Evolutionary conservation across 2,113 vertebrate genomes (phyloP).

Genomic region (Grammomys surdaster): DNA sequence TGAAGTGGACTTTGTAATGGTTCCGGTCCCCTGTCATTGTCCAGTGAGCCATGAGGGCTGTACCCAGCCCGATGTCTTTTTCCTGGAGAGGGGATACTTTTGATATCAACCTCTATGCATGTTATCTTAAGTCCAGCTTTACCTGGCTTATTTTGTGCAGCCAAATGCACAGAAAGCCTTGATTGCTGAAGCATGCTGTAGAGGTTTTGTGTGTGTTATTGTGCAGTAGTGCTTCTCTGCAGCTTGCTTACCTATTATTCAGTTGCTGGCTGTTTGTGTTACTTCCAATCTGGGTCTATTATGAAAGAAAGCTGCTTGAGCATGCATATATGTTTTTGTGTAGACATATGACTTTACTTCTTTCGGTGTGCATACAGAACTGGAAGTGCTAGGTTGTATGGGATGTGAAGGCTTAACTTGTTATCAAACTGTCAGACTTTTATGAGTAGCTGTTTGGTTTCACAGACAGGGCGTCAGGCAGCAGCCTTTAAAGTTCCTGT

Average conservation of each 20-base stretch:
- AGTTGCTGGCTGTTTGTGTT: neutral
- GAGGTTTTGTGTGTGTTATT: neutral
- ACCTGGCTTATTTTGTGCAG: neutral
- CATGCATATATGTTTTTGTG: constrained; percentile 15
- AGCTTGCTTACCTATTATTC: neutral
- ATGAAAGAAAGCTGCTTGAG: constrained; percentile 16
- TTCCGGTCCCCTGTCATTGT: too few relatives aligned
- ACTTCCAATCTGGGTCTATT: neutral
- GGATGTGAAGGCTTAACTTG: neutral
- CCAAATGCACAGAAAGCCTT: neutral
- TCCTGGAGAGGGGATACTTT: too few relatives aligned
- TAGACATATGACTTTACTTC: constrained; percentile 21
- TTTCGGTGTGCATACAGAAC: constrained; percentile 30
- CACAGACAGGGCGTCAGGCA: neutral
- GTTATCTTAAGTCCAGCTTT: neutral
- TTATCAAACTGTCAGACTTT: constrained; percentile 39
- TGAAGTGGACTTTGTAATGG: too few relatives aligned
- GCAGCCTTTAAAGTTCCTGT: neutral
- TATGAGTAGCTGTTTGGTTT: neutral
- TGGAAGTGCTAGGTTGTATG: constrained; percentile 1
- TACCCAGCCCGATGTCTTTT: too few relatives aligned
- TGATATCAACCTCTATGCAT: too few relatives aligned
- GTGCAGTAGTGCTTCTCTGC: neutral
- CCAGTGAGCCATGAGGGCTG: too few relatives aligned
- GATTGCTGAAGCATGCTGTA: neutral